These are phyloP conservation scores for Andricus quercusramuli DNA, from an alignment of 2,888 invertebrate genomes.

Conservation along the genomic window DNA sequence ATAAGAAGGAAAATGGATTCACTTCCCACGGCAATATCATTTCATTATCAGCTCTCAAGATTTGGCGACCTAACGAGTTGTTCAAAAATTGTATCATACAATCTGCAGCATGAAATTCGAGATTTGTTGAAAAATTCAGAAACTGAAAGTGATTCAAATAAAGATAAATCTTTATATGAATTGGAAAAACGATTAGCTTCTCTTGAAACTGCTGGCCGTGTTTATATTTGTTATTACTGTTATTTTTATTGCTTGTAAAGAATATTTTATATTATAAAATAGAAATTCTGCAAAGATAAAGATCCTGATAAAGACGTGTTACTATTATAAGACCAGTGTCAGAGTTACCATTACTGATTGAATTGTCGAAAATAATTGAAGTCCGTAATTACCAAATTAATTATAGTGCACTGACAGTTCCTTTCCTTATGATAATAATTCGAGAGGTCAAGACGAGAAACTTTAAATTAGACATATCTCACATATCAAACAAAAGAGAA, in stretches of 20 bases:
- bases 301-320: too few relatives aligned
- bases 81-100: too few relatives aligned
- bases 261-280: too few relatives aligned
- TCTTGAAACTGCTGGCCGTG: not conserved
- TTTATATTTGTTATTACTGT: not conserved
- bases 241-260: too few relatives aligned
- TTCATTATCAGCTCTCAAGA: constrained; percentile 25
- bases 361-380: not conserved
- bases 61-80: constrained; percentile 31
- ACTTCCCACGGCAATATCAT: not conserved
- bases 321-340: too few relatives aligned
- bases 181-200: not conserved
- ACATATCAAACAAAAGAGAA: not conserved
- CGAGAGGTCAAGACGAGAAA: not conserved
- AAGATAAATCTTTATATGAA: not conserved
- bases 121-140: not conserved
- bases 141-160: not conserved
- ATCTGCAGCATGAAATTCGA: not conserved
- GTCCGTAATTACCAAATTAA: not conserved
- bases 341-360: not conserved
- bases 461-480: not conserved
- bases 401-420: not conserved
- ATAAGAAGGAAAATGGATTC: constrained; percentile 24
- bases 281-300: too few relatives aligned
- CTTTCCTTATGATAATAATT: not conserved